phyloP scores from a whole-genome alignment of 1,140 invertebrate species.

The Portunus trituberculatus region DNA sequence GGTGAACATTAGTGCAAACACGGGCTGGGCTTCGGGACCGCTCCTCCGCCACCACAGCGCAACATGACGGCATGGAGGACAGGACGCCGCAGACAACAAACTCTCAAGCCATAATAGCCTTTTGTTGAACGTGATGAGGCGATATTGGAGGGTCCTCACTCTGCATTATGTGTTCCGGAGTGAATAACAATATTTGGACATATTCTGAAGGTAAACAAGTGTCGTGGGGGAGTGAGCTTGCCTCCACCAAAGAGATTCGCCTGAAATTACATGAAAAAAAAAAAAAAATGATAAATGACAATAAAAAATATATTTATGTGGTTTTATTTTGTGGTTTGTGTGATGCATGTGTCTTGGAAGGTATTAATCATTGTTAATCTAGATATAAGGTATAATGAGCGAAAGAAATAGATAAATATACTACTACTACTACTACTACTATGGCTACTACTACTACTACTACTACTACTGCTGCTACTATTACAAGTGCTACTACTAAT shows the following conservation, averaged over 20 bases:
- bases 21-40: background rate
- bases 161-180: background rate
- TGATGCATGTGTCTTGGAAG: too few species aligned
- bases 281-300: too few species aligned
- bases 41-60: background rate
- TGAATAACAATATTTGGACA: slow-evolving; percentile 10
- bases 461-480: background rate
- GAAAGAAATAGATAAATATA: too few species aligned
- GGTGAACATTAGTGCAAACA: background rate
- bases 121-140: background rate
- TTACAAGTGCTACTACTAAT: slow-evolving; percentile 6
- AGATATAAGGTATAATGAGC: too few species aligned
- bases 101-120: background rate
- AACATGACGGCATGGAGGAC: too few species aligned
- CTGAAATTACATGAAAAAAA: too few species aligned
- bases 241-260: too few species aligned
- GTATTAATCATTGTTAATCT: too few species aligned
- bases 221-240: background rate
- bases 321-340: too few species aligned
- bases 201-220: slow-evolving; percentile 2
- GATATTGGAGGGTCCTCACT: background rate
- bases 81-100: background rate
- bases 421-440: background rate
- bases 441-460: background rate
- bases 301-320: too few species aligned